Evolutionary conservation across 1,140 invertebrate genomes (phyloP).

Genomic region (Mylabris phalerata): DNA sequence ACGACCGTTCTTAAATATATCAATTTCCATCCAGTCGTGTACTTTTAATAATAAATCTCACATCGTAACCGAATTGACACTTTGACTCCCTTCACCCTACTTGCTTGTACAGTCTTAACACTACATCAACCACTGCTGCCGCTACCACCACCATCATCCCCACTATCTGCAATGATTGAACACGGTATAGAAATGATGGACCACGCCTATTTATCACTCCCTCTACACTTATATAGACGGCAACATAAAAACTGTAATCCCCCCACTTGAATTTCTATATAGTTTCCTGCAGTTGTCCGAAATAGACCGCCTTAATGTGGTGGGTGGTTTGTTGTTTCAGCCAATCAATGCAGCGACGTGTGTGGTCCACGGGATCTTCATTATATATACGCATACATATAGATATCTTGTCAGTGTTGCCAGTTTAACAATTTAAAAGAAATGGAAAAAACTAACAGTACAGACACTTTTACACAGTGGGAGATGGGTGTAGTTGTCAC

Average conservation of each 20-base stretch:
- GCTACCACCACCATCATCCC: not conserved
- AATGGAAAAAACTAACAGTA: too few relatives aligned
- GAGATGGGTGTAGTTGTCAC: slow-evolving; percentile 4
- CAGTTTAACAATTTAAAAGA: slow-evolving; percentile 36
- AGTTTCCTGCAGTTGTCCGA: slow-evolving; percentile 8
- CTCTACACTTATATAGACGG: not conserved
- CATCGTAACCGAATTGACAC: slow-evolving; percentile 31
- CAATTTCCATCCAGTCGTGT: slow-evolving; percentile 18
- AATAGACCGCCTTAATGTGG: not conserved
- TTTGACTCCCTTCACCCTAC: slow-evolving; percentile 3
- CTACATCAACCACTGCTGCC: not conserved
- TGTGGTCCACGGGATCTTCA: slow-evolving; percentile 41
- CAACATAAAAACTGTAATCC: not conserved
- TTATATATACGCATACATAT: slow-evolving; percentile 26
- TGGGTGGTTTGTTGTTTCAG: slow-evolving; percentile 13
- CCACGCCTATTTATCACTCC: not conserved
- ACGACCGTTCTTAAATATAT: slow-evolving; percentile 21
- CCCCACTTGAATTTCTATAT: not conserved
- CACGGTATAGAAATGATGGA: not conserved
- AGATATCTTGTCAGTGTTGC: slow-evolving; percentile 21
- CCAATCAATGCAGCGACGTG: slow-evolving; percentile 40
- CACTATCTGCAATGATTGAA: not conserved
- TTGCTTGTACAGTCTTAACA: too few relatives aligned
- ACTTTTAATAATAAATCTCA: slow-evolving; percentile 26
- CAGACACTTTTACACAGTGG: slow-evolving; percentile 3